Evolutionary conservation across 1,140 invertebrate genomes (phyloP).

Genomic region (Drosophila suzukii): DNA sequence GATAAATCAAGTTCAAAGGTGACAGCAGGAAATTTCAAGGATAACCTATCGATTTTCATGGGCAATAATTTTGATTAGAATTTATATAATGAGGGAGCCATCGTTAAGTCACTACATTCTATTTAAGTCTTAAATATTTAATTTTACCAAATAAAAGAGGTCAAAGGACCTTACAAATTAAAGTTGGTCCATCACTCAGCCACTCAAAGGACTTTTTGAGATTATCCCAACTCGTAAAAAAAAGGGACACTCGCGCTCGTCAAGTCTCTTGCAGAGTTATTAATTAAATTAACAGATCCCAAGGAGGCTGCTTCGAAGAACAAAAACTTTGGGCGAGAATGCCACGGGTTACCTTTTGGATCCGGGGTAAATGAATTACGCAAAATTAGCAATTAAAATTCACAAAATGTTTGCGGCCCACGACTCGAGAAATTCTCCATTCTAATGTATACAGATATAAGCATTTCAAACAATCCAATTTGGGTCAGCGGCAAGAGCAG

Average conservation of each 20-base stretch:
- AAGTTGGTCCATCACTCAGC: constrained; percentile 17
- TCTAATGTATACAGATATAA: constrained; percentile 9
- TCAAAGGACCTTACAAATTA: background rate
- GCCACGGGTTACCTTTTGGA: constrained; percentile 39
- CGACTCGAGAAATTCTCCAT: background rate
- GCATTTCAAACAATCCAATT: constrained; percentile 61
- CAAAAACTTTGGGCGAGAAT: constrained; percentile 27
- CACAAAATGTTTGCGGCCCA: constrained; percentile 44
- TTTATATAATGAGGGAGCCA: background rate
- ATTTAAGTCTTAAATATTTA: background rate
- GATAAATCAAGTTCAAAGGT: constrained; percentile 21
- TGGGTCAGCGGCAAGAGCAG: constrained; percentile 39
- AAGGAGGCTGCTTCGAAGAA: constrained; percentile 1
- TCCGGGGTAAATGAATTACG: constrained; percentile 63
- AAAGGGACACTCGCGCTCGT: constrained; percentile 27
- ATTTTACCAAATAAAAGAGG: background rate
- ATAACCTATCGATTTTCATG: constrained; percentile 3
- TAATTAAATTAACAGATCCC: constrained; percentile 61
- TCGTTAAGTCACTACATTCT: too few relatives aligned
- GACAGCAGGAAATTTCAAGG: constrained; percentile 7
- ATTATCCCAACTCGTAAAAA: constrained; percentile 18
- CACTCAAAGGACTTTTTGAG: constrained; percentile 11
- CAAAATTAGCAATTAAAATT: constrained; percentile 66
- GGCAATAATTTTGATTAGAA: background rate
- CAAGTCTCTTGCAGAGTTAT: constrained; percentile 33